These are phyloP conservation scores for Lucilia sericata DNA, from an alignment of 1,140 invertebrate species.

Conservation along the genomic window DNA sequence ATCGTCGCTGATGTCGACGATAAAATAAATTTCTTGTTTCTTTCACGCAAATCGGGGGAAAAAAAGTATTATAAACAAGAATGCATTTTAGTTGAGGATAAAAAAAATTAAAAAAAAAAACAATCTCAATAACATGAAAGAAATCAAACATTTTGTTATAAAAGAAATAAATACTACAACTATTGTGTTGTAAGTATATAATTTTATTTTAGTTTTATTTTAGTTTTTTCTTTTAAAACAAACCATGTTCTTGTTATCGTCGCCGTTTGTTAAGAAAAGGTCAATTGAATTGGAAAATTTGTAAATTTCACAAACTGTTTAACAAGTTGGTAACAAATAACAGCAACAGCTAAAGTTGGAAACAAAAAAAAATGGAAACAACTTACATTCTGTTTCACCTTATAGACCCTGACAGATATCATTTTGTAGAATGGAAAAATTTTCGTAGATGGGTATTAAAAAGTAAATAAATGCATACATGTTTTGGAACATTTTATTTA, in stretches of 20 bases:
- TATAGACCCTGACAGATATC: no score
- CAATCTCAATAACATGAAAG: neutral
- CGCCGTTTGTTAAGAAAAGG: conserved; percentile 14
- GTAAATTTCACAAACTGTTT: conserved; percentile 23
- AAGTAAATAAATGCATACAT: no score
- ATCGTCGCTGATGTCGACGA: neutral
- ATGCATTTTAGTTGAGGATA: neutral
- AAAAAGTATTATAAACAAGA: neutral
- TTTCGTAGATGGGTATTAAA: no score
- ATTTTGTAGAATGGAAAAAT: no score
- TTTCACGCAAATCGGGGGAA: neutral
- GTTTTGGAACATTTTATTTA: no score
- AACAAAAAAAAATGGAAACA: no score
- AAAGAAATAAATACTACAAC: neutral
- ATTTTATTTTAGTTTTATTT: no score
- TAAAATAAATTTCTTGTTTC: neutral
- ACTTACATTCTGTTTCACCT: no score
- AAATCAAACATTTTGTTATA: neutral
- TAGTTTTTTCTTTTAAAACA: neutral
- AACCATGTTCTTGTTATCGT: neutral
- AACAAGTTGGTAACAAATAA: conserved; percentile 15
- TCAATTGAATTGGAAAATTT: conserved; percentile 29
- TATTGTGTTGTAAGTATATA: neutral
- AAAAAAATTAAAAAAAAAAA: neutral
- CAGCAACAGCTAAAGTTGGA: neutral